These are phyloP conservation scores for Aspiorhynchus laticeps DNA, from an alignment of 2,113 vertebrate genomes.

Conservation along the genomic window DNA sequence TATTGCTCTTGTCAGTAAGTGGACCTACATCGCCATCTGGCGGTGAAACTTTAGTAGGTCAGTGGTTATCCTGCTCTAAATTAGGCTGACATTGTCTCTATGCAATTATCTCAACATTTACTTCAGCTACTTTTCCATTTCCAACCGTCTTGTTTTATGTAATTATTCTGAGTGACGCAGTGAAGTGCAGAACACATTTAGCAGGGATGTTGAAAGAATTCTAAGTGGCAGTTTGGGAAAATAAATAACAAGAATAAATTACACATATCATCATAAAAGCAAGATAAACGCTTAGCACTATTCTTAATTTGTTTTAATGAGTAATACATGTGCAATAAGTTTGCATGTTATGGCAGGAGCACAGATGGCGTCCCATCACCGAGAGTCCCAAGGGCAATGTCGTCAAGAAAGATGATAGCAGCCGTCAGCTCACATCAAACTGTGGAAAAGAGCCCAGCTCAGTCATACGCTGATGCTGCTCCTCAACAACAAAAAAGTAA, in stretches of 20 bases:
- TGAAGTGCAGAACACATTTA: neutral
- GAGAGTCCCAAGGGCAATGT: constrained; percentile 46
- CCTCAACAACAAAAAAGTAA: neutral
- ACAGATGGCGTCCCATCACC: constrained; percentile 52
- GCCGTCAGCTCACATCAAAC: constrained; percentile 36
- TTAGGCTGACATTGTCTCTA: neutral
- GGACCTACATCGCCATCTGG: neutral
- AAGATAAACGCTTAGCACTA: neutral
- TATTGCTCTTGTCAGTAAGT: neutral
- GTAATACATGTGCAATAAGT: neutral
- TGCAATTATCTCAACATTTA: neutral
- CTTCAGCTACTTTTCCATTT: neutral
- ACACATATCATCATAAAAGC: neutral
- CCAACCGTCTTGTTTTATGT: neutral
- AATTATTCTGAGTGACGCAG: neutral
- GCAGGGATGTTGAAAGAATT: neutral
- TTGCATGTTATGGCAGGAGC: constrained; percentile 19
- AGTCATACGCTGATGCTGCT: neutral
- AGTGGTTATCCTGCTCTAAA: neutral
- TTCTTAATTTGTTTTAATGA: neutral
- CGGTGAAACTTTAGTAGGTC: neutral
- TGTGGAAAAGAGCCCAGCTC: constrained; percentile 18
- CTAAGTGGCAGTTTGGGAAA: neutral
- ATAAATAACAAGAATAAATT: neutral
- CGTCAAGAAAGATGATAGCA: constrained; percentile 48